Conservation (phyloP, 2,888 invertebrate species). For the Drepanosiphum platanoidis region DNA sequence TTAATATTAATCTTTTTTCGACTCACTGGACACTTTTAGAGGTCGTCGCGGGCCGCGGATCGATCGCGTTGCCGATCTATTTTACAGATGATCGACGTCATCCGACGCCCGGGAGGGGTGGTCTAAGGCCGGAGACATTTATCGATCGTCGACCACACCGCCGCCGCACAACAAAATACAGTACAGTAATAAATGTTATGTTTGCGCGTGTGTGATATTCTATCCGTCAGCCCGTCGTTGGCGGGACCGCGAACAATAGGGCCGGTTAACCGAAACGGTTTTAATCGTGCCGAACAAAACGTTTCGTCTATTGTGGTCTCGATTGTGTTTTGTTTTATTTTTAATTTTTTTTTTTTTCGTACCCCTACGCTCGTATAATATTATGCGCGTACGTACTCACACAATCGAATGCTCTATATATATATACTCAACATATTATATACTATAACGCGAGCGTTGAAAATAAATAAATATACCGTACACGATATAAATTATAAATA, state of each 20-base stretch:
- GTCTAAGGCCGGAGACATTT: neutral
- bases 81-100: too few species aligned
- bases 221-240: neutral
- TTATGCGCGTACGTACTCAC: neutral
- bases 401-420: neutral
- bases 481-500: too few species aligned
- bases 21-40: too few species aligned
- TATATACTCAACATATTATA: neutral
- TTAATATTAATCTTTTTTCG: too few species aligned
- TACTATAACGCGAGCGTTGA: neutral
- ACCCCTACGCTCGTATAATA: too few species aligned
- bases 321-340: neutral
- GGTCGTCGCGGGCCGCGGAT: neutral
- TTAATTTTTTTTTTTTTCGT: neutral
- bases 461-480: neutral
- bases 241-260: slow-evolving; percentile 2
- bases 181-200: too few species aligned
- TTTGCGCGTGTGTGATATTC: neutral
- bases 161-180: neutral
- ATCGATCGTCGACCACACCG: neutral
- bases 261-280: slow-evolving; percentile 43
- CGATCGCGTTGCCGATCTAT: too few species aligned
- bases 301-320: neutral
- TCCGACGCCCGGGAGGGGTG: neutral
- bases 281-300: slow-evolving; percentile 31